These are phyloP conservation scores for Plestiodon gilberti DNA, from an alignment of 2,113 vertebrate genomes.

Conservation along the genomic window DNA sequence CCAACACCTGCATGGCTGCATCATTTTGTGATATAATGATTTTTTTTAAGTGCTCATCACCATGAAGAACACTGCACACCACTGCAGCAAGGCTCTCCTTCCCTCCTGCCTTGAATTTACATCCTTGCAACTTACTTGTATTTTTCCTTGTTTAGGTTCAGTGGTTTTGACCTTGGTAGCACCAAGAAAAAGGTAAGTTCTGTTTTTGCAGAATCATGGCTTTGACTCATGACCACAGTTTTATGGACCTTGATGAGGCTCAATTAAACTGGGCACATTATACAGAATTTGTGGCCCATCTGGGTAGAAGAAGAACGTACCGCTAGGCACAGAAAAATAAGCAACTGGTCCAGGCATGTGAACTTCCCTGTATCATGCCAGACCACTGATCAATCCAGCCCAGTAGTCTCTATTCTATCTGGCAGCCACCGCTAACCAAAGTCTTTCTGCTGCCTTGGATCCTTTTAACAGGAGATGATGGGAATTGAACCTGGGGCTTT, in stretches of 20 bases:
- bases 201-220: constrained; percentile 1
- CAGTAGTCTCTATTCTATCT: too few species aligned
- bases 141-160: not conserved
- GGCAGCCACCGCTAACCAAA: too few species aligned
- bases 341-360: not conserved
- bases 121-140: not conserved
- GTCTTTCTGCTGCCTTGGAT: too few species aligned
- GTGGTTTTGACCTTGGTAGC: not conserved
- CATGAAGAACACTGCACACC: not conserved
- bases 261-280: not conserved
- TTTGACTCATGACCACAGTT: rapidly evolving
- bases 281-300: not conserved
- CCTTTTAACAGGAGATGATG: not conserved
- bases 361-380: too few species aligned
- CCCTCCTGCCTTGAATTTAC: rapidly evolving
- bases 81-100: not conserved
- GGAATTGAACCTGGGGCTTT: not conserved
- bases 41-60: not conserved
- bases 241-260: not conserved
- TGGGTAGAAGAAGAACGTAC: not conserved
- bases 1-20: not conserved
- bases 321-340: not conserved
- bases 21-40: not conserved
- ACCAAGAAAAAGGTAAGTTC: constrained; percentile 1
- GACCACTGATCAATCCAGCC: too few species aligned